phyloP scores from a whole-genome alignment of 2,113 vertebrate genomes.

The Poecile atricapillus region DNA sequence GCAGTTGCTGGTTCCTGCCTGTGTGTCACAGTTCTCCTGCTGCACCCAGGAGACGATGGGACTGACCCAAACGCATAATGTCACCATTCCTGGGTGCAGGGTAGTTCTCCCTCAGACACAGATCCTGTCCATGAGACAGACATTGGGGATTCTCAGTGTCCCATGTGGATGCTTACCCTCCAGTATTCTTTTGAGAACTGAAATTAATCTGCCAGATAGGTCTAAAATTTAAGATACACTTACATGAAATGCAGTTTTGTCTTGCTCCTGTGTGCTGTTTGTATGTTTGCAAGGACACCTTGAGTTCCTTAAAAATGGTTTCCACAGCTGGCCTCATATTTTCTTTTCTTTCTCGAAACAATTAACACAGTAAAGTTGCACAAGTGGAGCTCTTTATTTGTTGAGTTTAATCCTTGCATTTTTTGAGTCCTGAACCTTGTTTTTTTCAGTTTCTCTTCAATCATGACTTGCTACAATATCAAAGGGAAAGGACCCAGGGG shows the following conservation, averaged over 20 bases:
- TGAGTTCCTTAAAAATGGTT: conserved; percentile 23
- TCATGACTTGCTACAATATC: not conserved
- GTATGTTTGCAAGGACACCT: not conserved
- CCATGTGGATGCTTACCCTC: not conserved
- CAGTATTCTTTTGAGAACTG: not conserved
- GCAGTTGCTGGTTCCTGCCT: not conserved
- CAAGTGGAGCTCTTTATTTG: not conserved
- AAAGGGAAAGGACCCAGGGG: not conserved
- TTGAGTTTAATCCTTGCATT: not conserved
- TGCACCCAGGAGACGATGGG: not conserved
- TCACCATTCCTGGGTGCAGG: not conserved
- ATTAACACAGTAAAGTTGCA: not conserved
- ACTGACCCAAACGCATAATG: not conserved
- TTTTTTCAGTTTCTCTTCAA: not conserved
- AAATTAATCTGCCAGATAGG: not conserved
- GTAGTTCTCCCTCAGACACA: not conserved
- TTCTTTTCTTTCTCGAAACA: not conserved
- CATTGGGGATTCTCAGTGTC: not conserved
- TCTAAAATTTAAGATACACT: not conserved
- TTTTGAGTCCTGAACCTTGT: not conserved
- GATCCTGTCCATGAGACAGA: not conserved
- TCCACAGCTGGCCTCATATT: not conserved
- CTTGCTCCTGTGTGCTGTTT: conserved; percentile 27
- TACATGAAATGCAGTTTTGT: conserved; percentile 33
- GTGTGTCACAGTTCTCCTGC: not conserved